Conservation (phyloP, 2,888 invertebrate genomes). For the Rhabditoides inermis region DNA sequence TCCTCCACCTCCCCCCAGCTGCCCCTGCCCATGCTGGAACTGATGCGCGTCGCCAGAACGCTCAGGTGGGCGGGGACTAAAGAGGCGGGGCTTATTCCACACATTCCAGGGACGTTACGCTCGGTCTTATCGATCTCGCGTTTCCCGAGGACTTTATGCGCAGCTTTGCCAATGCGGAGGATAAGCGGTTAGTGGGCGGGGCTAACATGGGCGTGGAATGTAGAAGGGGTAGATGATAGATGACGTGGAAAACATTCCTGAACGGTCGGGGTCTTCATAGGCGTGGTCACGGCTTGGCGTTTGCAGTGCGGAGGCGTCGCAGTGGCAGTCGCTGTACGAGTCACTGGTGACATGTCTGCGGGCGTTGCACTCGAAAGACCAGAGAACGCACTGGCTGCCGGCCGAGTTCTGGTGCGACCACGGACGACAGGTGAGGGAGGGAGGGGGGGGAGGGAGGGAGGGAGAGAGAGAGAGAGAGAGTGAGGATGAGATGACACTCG, state of each 20-base stretch:
- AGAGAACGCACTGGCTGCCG: slow-evolving; percentile 71
- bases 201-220: no score
- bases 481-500: no score
- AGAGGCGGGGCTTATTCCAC: neutral
- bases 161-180: no score
- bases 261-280: no score
- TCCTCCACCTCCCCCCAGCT: no score
- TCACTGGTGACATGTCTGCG: slow-evolving; percentile 67
- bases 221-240: no score
- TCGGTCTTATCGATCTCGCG: slow-evolving; percentile 76
- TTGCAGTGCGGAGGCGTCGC: no score
- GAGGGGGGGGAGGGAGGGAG: no score
- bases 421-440: slow-evolving; percentile 16
- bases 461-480: no score
- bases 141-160: slow-evolving; percentile 63
- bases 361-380: slow-evolving; percentile 76
- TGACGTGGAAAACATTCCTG: no score
- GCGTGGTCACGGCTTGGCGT: no score
- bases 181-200: no score
- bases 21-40: neutral
- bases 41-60: neutral
- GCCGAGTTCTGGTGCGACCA: slow-evolving; percentile 62
- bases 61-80: neutral
- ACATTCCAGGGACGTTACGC: slow-evolving; percentile 62
- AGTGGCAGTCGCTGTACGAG: slow-evolving; percentile 15